Conservation (phyloP, 2,797 vertebrate species). For the Morus bassanus region DNA sequence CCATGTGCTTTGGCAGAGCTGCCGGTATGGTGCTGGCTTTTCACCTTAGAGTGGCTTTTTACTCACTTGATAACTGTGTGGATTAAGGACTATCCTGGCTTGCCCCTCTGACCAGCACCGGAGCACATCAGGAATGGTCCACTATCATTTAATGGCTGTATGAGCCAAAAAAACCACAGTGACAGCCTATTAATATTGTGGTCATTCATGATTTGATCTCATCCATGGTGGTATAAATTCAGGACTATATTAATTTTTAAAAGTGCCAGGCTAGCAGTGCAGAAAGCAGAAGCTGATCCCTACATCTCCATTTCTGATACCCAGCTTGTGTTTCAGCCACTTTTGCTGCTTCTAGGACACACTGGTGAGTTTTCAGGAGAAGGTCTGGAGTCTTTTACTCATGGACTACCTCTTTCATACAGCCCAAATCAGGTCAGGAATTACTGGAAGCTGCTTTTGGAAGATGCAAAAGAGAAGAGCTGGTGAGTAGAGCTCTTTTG, state of each 20-base stretch:
- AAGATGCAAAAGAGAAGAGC: background rate
- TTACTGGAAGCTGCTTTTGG: background rate
- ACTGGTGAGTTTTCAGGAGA: background rate
- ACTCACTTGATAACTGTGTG: background rate
- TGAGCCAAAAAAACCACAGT: background rate
- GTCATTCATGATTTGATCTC: background rate
- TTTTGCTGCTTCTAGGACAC: background rate
- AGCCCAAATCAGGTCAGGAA: background rate
- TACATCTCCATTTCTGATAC: background rate
- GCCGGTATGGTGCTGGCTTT: background rate
- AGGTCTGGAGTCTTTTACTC: background rate
- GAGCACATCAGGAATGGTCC: background rate
- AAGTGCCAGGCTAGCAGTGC: background rate
- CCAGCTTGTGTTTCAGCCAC: background rate
- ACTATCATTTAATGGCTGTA: background rate
- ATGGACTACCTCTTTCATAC: background rate
- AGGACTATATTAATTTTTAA: background rate
- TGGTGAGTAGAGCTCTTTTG: background rate
- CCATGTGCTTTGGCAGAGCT: background rate
- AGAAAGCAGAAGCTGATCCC: background rate
- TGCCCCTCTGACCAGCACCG: background rate
- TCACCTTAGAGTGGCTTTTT: background rate
- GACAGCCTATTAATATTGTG: no score
- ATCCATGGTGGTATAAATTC: background rate
- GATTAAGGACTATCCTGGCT: background rate